These are phyloP conservation scores for Antennarius maculatus DNA, from an alignment of 2,797 vertebrate genomes.

Conservation along the genomic window DNA sequence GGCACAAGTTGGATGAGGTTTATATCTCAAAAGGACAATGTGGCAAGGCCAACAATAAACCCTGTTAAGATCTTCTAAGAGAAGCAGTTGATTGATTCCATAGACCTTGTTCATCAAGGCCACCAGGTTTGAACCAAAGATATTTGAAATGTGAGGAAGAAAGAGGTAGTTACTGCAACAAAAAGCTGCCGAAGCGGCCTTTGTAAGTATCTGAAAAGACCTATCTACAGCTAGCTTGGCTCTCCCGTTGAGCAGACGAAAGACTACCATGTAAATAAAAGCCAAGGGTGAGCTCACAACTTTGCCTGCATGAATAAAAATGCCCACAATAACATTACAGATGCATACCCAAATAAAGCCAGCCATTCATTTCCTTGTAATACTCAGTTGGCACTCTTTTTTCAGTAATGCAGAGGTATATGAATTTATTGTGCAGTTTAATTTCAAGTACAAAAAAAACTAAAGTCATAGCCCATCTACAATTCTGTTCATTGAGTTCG, in stretches of 20 bases:
- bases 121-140: conserved; percentile 82
- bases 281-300: conserved; percentile 79
- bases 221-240: conserved; percentile 75
- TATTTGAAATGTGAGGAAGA: conserved; percentile 82
- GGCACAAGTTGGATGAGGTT: conserved; percentile 77
- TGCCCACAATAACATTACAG: conserved; percentile 77
- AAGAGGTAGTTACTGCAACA: conserved; percentile 83
- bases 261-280: conserved; percentile 82
- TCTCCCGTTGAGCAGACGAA: conserved; percentile 75
- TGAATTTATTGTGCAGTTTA: conserved; percentile 51
- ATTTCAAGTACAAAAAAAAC: conserved; percentile 52
- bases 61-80: conserved; percentile 80
- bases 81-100: conserved; percentile 82
- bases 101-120: conserved; percentile 83
- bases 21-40: conserved; percentile 82
- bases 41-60: conserved; percentile 82
- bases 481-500: conserved; percentile 26
- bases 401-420: conserved; percentile 47
- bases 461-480: conserved; percentile 26
- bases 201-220: conserved; percentile 79
- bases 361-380: conserved; percentile 62
- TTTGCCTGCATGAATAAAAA: conserved; percentile 76
- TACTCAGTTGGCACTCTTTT: conserved; percentile 51
- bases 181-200: conserved; percentile 79
- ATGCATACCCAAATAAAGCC: conserved; percentile 74